Base-by-base conservation (phyloP, 2,113 vertebrate species). In the Gymnogyps californianus region DNA sequence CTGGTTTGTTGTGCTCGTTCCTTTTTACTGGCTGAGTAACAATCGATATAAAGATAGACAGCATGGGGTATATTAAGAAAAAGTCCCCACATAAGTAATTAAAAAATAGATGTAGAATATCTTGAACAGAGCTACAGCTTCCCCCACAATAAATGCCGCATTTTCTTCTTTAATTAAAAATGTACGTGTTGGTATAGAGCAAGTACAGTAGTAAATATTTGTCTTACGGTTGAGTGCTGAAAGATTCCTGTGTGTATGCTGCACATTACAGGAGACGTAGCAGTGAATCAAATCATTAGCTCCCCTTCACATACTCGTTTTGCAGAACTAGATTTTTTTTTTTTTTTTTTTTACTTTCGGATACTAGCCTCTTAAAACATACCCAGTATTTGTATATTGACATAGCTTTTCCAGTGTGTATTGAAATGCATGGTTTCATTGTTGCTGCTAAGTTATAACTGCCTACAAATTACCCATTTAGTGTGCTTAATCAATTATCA, bases 11-110 rank as follows among this genome's bases (percentile, higher is more conserved):
- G 97, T 97, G 96, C 91, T 97, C 89, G 4, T 96, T 98, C 96
- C 96, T 97, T 96, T 97, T 97, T 96, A 93, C 97, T 46, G 84
- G 85, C 97, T 93, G 95, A 95, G 97, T 97, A 98, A 98, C 98
- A 98, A 97, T 98, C 96, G 58, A 95, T 98, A 98, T 97, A 98
- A 98, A 98, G 98, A 97, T 97, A 98, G 96, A 93, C 98, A 98
- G 97, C 97, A 97, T 98, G 96, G 95, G 97, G 96, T 96, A 88
- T 96, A 96, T 97, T 97, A 96, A 93, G 91, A 90, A 97, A 96
- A 97, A 93, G 90, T 94, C 69, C 84, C 79, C 80, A 91, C 83
- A 96, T 95, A 91, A 96, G 96, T 98, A 98, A 98, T 98, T 98
- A 98, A 95, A 96, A 97, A 97, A 92, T 75, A 96, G 82, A 96